phyloP scores from a whole-genome alignment of 2,797 vertebrate genomes.

The Leucoraja ocellata region DNA sequence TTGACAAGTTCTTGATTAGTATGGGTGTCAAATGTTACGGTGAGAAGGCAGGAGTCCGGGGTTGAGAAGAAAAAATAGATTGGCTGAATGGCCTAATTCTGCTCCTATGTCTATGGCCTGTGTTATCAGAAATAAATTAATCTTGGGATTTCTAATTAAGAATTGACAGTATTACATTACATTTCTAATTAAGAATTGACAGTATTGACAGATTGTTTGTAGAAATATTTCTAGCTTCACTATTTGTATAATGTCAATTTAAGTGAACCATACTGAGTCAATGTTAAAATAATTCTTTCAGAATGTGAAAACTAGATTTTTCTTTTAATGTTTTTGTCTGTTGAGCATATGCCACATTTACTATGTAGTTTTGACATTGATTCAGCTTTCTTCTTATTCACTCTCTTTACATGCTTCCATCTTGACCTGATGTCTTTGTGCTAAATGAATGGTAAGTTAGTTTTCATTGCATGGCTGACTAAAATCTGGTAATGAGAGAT shows the following conservation, averaged over 20 bases:
- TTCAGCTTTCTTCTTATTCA: conserved; percentile 1
- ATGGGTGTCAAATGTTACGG: no score
- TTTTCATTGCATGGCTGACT: neutral
- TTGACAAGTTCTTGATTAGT: no score
- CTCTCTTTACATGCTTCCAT: conserved; percentile 14
- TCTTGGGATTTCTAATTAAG: no score
- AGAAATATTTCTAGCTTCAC: no score
- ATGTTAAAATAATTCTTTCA: neutral
- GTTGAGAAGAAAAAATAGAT: no score
- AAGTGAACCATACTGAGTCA: neutral
- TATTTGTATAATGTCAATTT: neutral
- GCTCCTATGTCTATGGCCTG: no score
- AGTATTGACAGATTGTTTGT: no score
- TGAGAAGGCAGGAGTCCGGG: no score
- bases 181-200: no score
- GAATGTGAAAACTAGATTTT: neutral
- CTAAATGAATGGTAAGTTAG: conserved; percentile 29
- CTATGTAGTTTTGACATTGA: neutral
- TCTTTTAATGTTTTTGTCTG: neutral
- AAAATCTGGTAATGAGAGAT: neutral
- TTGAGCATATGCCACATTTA: neutral
- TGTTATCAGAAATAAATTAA: no score
- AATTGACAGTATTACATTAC: no score
- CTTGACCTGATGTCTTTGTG: neutral
- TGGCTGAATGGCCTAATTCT: no score